Base-by-base conservation (phyloP, 2,113 vertebrate species). In the Calypte anna region DNA sequence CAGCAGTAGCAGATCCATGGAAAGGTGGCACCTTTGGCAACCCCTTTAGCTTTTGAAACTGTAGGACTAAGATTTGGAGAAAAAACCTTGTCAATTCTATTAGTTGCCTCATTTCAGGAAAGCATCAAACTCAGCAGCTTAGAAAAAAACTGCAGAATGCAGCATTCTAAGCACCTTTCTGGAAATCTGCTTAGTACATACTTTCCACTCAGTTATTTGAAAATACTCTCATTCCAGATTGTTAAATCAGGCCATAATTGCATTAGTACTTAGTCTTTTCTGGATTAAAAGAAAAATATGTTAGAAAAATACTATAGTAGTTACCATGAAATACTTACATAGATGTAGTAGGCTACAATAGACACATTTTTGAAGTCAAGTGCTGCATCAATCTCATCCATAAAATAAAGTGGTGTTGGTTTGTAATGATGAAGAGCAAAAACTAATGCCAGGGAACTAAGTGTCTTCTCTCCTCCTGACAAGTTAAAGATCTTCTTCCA, bases 401-500 rank as follows among this genome's bases (percentile, higher is more conserved):
- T 99, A 96, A 99, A 99, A 86, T 99, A 99, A 14, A 99, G 98
- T 0, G 99, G 99, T 1, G 99, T 99, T 80, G 99, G 99, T 62
- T 99, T 99, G 88, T 98, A 99, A 96, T 99, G 99, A 94, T 99
- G 99, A 68, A 99, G 98, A 17, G 99, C 99, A 50, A 99, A 99
- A 62, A 99, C 99, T 78, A 99, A 97, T 11, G 99, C 99, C 97
- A 99, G 89, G 0, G 99, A 99, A 95, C 99, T 99, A 11, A 99
- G 98, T 5, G 99, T 99, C 97, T 99, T 99, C 91, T 99, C 99
- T 62, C 99, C 99, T 86, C 99, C 99, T 0, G 99, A 99, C 72
- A 99, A 98, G 90, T 99, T 99, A 67, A 99, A 99, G 88, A 99
- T 99, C 96, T 99, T 99, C 96, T 99, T 99, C 99, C 99, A 99